A percentile compares a stretch with the other conserved stretches of the same genome.
Evolutionary conservation across 2,888 invertebrate species (phyloP).

Genomic region (Eulithis testata): DNA sequence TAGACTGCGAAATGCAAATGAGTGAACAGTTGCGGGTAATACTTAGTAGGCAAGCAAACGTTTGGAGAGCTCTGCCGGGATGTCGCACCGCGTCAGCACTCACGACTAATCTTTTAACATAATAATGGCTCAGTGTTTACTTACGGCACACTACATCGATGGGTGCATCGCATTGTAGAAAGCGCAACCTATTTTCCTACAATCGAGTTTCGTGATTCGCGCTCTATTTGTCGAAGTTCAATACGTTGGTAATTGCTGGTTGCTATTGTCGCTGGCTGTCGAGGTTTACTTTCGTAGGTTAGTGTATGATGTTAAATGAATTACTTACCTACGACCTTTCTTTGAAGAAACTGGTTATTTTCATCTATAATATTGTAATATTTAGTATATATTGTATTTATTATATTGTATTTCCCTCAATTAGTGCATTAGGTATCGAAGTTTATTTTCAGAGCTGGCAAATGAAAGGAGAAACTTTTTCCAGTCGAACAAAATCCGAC

Average conservation of each 20-base stretch:
- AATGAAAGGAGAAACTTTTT: conserved; percentile 60
- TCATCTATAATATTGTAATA: no score
- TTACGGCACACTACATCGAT: conserved; percentile 36
- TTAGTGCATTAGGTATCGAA: conserved; percentile 46
- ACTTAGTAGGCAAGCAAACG: conserved; percentile 56
- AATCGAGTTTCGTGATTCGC: conserved; percentile 27
- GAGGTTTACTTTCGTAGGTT: conserved; percentile 7
- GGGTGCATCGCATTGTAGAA: conserved; percentile 36
- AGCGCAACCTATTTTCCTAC: conserved; percentile 39
- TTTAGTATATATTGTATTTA: no score
- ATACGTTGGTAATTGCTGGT: conserved; percentile 26
- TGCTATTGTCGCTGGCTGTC: conserved; percentile 19
- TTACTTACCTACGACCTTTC: no score
- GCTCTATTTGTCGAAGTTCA: conserved; percentile 38
- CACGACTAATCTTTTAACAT: conserved; percentile 64
- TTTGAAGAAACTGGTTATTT: no score
- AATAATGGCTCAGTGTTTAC: conserved; percentile 52
- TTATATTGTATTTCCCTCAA: conserved; percentile 10
- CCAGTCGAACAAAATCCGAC: conserved; percentile 64
- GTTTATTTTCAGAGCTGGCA: conserved; percentile 54
- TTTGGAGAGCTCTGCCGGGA: conserved; percentile 50
- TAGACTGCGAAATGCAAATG: conserved; percentile 68
- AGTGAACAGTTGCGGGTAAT: conserved; percentile 59
- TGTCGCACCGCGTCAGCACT: conserved; percentile 43
- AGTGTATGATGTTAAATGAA: neutral